Conservation (phyloP, 2,113 vertebrate species). For the Dipodomys stephensi region DNA sequence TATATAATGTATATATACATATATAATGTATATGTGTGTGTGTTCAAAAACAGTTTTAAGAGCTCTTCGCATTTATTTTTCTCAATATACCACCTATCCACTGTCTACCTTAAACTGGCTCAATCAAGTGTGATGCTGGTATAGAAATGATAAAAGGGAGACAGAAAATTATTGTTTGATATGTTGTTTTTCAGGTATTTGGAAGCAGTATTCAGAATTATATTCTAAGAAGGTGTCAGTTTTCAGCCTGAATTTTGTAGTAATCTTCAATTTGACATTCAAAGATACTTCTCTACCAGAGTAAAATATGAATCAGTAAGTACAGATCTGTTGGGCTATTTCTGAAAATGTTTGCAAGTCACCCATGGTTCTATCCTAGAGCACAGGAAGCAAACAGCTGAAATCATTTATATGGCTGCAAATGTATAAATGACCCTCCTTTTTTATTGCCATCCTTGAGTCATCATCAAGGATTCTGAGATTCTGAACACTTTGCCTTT, state of each 20-base stretch:
- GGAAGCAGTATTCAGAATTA: conserved; percentile 45
- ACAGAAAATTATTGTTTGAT: conserved; percentile 35
- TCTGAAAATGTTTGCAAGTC: conserved; percentile 18
- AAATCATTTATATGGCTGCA: not conserved
- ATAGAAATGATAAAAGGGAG: not conserved
- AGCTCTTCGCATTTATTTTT: conserved; percentile 6
- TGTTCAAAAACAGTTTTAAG: conserved; percentile 43
- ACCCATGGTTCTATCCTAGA: not conserved
- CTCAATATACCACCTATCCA: not conserved
- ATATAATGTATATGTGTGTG: not conserved
- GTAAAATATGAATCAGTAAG: not conserved
- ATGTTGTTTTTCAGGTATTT: conserved; percentile 26
- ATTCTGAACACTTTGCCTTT: not conserved
- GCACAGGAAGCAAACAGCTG: not conserved
- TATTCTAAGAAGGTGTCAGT: not conserved
- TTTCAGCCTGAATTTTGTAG: not conserved
- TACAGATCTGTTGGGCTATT: not conserved
- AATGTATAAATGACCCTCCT: not conserved
- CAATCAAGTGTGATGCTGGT: not conserved
- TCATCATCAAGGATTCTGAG: not conserved
- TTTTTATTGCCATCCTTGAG: not conserved
- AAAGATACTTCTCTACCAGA: not conserved
- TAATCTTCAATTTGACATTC: not conserved
- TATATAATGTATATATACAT: not conserved
- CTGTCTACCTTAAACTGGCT: conserved; percentile 16